Evolutionary conservation across 2,113 vertebrate species (phyloP), one percentile per base, ranked within the genome.

Genomic region (Ictalurus furcatus): DNA sequence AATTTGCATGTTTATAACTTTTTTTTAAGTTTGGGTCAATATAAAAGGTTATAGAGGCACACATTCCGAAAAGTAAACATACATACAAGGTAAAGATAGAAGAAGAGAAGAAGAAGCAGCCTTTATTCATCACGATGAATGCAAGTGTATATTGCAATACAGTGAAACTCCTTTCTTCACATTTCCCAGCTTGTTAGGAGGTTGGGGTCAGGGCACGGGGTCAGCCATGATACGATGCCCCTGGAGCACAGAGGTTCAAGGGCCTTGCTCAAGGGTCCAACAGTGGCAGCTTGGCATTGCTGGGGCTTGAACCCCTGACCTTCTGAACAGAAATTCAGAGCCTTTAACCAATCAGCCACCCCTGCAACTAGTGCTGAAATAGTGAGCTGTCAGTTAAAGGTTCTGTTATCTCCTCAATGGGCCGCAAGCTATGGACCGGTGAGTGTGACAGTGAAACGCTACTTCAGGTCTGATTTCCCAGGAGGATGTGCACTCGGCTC

Each of bases 401-500:
- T 12, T 37, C 54, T 59, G 56, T 61, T 58, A 59, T 82, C 19
- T 59, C 19, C 80, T 82, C 30, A 37, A 6, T 23, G 80, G 30
- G 17, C 54, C n/a, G 1, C 6, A 25, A 78, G 11, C 11, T 30
- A n/a, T 81, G 78, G 13, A 79, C 25, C 76, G 23, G 76, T 12
- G 78, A 56, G 78, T 79, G 76, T 56, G n/a, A 80, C 14, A 9
- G 54, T 21, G n/a, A 58, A 59, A 40, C 19, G 34, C 2, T 37
- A 28, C 58, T 83, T 37, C 56, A 2, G 30, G 81, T 61, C 58
- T 40, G 81, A 37, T 37, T 59, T 61, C 81, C 81, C 58, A 0
- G 23, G 44, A 84, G 80, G 87, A 87, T 67, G 63, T 82, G 56
- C n/a, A 59, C 16, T 40, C 44, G n/a, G 59, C 48, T 85, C 59